Conservation (phyloP, 1,140 invertebrate species). For the Neodiprion fabricii region DNA sequence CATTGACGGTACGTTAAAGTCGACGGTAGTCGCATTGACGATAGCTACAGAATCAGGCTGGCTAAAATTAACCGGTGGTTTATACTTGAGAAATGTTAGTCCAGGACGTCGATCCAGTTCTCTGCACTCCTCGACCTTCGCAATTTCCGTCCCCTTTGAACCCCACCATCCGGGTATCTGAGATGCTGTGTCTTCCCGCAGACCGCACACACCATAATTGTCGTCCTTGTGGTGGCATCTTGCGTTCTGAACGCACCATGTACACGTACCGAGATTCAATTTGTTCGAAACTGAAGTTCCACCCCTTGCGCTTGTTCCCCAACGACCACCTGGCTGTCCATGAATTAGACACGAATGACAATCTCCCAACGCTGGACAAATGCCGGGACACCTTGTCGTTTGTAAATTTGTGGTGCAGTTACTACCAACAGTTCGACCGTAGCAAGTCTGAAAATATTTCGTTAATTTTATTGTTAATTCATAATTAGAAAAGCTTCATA, state of each 20-base stretch:
- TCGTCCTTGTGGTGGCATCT: slow-evolving; percentile 87
- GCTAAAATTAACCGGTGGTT: slow-evolving; percentile 82
- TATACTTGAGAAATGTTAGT: slow-evolving; percentile 86
- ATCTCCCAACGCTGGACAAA: slow-evolving; percentile 85
- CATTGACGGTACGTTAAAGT: slow-evolving; percentile 73
- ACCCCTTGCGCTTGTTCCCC: slow-evolving; percentile 55
- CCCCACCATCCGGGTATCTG: slow-evolving; percentile 91
- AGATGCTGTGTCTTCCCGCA: slow-evolving; percentile 75
- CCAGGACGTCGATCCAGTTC: slow-evolving; percentile 83
- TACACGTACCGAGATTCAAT: slow-evolving; percentile 79
- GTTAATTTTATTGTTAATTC: slow-evolving; percentile 14
- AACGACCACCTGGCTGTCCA: slow-evolving; percentile 62
- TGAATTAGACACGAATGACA: slow-evolving; percentile 89
- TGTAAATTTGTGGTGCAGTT: slow-evolving; percentile 87
- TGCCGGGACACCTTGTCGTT: slow-evolving; percentile 84
- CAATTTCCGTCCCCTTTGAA: slow-evolving; percentile 79
- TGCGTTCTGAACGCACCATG: slow-evolving; percentile 92
- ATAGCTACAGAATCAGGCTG: slow-evolving; percentile 87
- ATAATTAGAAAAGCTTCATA: not conserved
- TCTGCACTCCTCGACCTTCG: slow-evolving; percentile 79
- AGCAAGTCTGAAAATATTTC: slow-evolving; percentile 69
- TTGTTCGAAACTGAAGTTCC: slow-evolving; percentile 75
- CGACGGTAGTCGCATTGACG: slow-evolving; percentile 83
- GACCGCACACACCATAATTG: slow-evolving; percentile 81
- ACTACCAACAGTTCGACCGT: slow-evolving; percentile 81